Evolutionary conservation across 2,797 vertebrate species (phyloP), one percentile per base, ranked within the genome.

Genomic region (Garrulus glandarius): DNA sequence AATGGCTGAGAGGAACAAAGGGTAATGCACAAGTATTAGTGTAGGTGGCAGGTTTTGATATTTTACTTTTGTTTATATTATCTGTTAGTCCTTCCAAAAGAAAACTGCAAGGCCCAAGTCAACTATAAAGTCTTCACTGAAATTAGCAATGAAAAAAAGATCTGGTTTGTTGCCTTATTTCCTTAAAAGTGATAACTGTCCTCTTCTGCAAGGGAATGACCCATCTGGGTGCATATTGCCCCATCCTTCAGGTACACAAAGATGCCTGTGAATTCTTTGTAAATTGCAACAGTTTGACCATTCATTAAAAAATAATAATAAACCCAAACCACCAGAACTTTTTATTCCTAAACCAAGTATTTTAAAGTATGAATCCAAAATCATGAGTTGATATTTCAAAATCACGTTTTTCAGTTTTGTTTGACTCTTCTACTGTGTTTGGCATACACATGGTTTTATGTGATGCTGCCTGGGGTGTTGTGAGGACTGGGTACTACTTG

Each of bases 11-110:
- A 75, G 68, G 43, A 85, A 26, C 41, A 4, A 80, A 74, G 39
- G 43, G 12, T 59, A 61, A 59, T 0, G 0, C 18, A 4, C 13
- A 32, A 32, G 4, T 67, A 15, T 70, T 43, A 22, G n/a, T 12
- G 34, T 68, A 53, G n/a, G 34, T 65, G 70, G 61, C 55, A 81
- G 43, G 17, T 36, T 90, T 71, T 19, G 50, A 14, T 70, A 15
- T 49, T 87, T 92, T 84, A n/a, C 29, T 56, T 80, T 55, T 77
- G 43, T 44, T 78, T 76, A 2, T 44, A 29, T 24, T 85, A 46
- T 18, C 15, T 72, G 32, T 80, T 74, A 70, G 47, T 85, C 23
- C 8, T 49, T 78, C 30, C 21, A 13, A 53, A 81, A 65, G 47
- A 69, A 89, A 82, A 11, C 44, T 79, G 29, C 60, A 70, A 87